Base-by-base conservation (phyloP, 2,113 vertebrate genomes). In the Petrocephalus zakoni region DNA sequence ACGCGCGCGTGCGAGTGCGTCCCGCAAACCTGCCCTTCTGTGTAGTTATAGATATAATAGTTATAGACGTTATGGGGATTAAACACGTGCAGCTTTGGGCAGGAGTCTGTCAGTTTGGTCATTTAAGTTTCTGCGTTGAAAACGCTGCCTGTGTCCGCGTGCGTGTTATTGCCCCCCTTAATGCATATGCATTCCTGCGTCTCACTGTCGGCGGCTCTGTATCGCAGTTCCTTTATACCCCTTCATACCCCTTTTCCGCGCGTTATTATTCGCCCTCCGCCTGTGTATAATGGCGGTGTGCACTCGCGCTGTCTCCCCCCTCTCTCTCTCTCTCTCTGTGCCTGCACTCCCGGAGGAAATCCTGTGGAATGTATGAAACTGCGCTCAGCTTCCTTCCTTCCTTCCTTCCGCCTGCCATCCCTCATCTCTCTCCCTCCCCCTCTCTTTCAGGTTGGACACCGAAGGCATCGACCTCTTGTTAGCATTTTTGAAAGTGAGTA, bases 381-480 rank as follows among this genome's bases (percentile, higher is more conserved):
- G 85, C 90, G 21, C 78, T 93, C 89, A 89, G 68, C 90, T 94
- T 94, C 95, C 61, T 49, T 49, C 5, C 93, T 95, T 93, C 92
- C 93, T 95, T 93, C 92, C 93, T 93, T 90, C 88, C 56, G 46
- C 90, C 90, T 94, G 88, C 85, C 92, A 86, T 51, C 83, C 37
- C 84, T 87, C 34, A 90, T 55, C 51, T 55, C 87, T 42, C 29
- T 82, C 51, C 37, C 87, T 78, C 86, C 42, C 46, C 42, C 4
- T 56, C 25, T 52, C 13, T 87, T 49, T 82, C 95, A 99, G 98
- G 94, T 93, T 99, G 95, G 98, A 99, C 90, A 94, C 96, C 0
- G 98, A 99, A 94, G 98, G 98, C 94, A 98, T 98, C 88, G 98
- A 99, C 91, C 93, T 99, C 94, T 96, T 99, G 96, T 96, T 96